phyloP scores from a whole-genome alignment of 1,140 invertebrate genomes.

The Elymnias hypermnestra region DNA sequence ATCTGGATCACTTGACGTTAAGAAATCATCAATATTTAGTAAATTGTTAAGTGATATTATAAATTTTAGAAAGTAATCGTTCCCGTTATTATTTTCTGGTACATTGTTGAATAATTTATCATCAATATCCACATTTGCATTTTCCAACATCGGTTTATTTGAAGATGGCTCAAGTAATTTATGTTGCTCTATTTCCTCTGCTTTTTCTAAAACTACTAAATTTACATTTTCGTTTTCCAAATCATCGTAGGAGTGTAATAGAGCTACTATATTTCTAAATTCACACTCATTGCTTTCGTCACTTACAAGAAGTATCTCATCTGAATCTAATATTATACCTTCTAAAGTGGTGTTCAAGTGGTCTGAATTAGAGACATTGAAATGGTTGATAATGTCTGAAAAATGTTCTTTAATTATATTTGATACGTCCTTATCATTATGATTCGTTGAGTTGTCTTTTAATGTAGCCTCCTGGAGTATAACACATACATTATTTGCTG shows the following conservation, averaged over 20 bases:
- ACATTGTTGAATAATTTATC: not conserved
- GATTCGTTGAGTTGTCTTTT: not conserved
- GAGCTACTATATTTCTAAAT: no score
- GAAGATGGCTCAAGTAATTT: no score
- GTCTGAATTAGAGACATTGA: no score
- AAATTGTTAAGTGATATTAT: constrained; percentile 8
- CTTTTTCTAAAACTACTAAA: not conserved
- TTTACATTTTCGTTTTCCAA: not conserved
- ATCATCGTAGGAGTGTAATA: not conserved
- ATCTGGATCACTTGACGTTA: not conserved
- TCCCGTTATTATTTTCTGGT: not conserved
- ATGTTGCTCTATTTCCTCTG: no score
- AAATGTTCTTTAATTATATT: not conserved
- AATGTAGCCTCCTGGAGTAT: not conserved
- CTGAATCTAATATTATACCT: not conserved
- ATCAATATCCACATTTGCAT: not conserved
- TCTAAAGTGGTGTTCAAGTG: not conserved
- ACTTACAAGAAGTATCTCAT: no score
- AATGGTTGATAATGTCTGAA: no score
- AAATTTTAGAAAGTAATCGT: constrained; percentile 14
- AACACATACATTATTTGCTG: not conserved
- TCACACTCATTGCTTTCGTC: no score
- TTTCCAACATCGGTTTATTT: no score
- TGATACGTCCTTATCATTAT: not conserved
- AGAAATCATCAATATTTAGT: constrained; percentile 8